Evolutionary conservation across 2,113 vertebrate genomes (phyloP).

Genomic region (Mesembrinibis cayennensis): DNA sequence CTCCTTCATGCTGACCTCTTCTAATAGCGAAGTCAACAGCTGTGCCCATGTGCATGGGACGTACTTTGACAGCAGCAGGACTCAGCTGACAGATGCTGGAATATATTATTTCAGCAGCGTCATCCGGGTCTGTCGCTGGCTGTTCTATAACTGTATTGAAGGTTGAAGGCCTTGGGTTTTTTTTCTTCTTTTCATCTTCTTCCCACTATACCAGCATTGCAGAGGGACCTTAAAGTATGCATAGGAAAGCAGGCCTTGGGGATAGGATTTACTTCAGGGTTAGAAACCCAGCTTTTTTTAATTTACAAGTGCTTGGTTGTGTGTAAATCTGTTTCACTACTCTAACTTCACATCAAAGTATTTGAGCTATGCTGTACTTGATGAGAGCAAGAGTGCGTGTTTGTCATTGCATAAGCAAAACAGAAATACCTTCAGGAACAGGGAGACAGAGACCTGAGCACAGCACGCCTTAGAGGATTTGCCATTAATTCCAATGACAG

Average conservation of each 20-base stretch:
- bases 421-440: background rate
- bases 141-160: background rate
- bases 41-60: background rate
- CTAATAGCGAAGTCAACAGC: conserved; percentile 3
- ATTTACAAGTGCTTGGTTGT: background rate
- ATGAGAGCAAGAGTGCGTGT: background rate
- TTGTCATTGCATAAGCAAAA: background rate
- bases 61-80: conserved; percentile 13
- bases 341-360: conserved; percentile 19
- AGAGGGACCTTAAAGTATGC: background rate
- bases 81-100: conserved; percentile 35
- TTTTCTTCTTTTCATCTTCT: background rate
- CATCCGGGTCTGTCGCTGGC: background rate
- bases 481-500: background rate
- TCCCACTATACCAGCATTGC: background rate
- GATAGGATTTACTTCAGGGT: background rate
- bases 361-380: background rate
- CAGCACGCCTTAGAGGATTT: background rate
- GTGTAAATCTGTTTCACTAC: background rate
- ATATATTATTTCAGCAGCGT: background rate
- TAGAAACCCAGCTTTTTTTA: background rate
- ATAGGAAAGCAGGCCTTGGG: background rate
- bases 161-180: background rate
- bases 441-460: background rate
- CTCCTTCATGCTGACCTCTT: background rate